Evolutionary conservation across 2,888 invertebrate species (phyloP).

Genomic region (Hololepta plana): DNA sequence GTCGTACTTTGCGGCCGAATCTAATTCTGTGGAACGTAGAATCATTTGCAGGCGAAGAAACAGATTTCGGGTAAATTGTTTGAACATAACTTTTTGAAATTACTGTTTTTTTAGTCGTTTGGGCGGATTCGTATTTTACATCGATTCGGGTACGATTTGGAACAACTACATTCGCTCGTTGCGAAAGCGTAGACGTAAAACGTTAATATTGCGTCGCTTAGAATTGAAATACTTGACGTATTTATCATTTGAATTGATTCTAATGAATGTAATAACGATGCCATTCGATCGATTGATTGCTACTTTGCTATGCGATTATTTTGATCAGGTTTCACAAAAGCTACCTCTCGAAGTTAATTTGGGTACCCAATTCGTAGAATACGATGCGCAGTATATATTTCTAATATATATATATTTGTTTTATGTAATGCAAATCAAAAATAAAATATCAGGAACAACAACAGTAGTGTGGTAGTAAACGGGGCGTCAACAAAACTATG

Average conservation of each 20-base stretch:
- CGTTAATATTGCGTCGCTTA: slow-evolving; percentile 6
- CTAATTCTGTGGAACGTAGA: slow-evolving; percentile 25
- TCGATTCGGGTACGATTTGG: slow-evolving; percentile 14
- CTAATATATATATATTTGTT: no score
- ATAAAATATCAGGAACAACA: slow-evolving; percentile 23
- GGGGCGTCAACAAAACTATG: slow-evolving; percentile 18
- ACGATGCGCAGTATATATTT: slow-evolving; percentile 14
- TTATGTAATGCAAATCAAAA: slow-evolving; percentile 16
- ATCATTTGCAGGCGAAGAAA: slow-evolving; percentile 18
- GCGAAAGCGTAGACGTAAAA: neutral
- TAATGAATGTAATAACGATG: no score
- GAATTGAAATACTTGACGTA: slow-evolving; percentile 7
- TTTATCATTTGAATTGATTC: slow-evolving; percentile 7
- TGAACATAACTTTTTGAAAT: no score
- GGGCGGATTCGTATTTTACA: slow-evolving; percentile 24
- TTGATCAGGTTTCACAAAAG: no score
- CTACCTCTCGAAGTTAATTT: slow-evolving; percentile 10
- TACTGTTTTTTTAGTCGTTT: slow-evolving; percentile 22
- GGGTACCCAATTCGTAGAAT: slow-evolving; percentile 14
- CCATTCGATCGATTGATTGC: no score
- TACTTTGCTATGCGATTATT: slow-evolving; percentile 1
- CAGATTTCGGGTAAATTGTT: slow-evolving; percentile 9
- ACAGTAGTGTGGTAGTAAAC: no score
- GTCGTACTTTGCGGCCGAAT: slow-evolving; percentile 4
- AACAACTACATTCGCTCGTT: neutral